Evolutionary conservation across 2,113 vertebrate species (phyloP).

Genomic region (Antennarius striatus): DNA sequence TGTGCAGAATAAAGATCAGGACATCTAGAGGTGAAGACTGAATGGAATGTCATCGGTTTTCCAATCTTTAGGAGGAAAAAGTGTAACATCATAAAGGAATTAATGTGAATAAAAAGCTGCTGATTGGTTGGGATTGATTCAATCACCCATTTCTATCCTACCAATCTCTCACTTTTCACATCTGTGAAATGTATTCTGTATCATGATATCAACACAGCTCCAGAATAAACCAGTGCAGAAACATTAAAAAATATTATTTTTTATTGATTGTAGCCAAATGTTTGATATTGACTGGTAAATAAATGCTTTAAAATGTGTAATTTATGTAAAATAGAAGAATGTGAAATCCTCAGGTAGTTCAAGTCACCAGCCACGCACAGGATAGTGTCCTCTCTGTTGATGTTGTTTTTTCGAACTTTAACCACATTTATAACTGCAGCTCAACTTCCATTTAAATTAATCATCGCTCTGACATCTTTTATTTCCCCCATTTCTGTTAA

Average conservation of each 20-base stretch:
- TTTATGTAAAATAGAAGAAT: neutral
- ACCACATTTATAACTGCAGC: conserved; percentile 17
- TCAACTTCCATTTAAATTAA: conserved; percentile 54
- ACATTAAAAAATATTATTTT: neutral
- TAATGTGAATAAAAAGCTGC: too few relatives aligned
- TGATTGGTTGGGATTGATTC: too few relatives aligned
- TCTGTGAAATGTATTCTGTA: too few relatives aligned
- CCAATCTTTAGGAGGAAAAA: too few relatives aligned
- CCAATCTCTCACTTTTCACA: too few relatives aligned
- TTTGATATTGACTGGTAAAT: neutral
- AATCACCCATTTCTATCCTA: too few relatives aligned
- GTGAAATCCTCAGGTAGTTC: neutral
- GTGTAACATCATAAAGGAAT: too few relatives aligned
- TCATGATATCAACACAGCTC: neutral
- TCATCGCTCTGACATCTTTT: conserved; percentile 37
- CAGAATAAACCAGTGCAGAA: neutral
- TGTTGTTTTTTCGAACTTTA: neutral
- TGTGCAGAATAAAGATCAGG: too few relatives aligned
- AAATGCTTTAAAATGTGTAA: neutral
- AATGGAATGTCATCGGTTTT: too few relatives aligned
- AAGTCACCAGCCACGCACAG: neutral
- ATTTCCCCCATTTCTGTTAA: conserved; percentile 58
- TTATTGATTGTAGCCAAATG: neutral
- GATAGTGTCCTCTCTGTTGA: neutral
- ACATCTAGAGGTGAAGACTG: too few relatives aligned